phyloP scores from a whole-genome alignment of 30 jellyfish, hydroid and myxozoan species.

The Aurelia coerulea region DNA sequence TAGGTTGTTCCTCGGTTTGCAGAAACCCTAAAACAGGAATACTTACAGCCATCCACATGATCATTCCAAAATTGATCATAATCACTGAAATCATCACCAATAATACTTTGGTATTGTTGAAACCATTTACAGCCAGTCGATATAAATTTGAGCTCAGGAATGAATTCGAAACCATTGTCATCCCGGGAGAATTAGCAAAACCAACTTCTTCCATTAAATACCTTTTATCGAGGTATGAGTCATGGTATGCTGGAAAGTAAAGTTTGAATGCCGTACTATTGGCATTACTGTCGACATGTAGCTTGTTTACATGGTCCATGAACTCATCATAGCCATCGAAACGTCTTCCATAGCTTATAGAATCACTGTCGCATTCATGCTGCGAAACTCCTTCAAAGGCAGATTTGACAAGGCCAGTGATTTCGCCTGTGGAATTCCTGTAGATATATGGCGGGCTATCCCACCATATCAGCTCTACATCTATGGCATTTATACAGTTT shows the following conservation, averaged over 20 bases:
- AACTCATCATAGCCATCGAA: constrained; percentile 17
- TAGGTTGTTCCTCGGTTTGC: too few species aligned
- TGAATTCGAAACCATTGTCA: constrained; percentile 40
- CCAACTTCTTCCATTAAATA: constrained; percentile 21
- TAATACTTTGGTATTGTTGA: background rate
- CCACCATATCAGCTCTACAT: constrained; percentile 44
- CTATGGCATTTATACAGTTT: background rate
- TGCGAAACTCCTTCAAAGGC: background rate
- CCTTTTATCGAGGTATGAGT: background rate
- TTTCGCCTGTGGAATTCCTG: background rate
- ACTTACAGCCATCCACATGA: constrained; percentile 55
- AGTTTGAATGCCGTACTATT: constrained; percentile 3
- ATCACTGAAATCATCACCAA: background rate
- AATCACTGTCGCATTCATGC: background rate
- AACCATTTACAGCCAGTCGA: constrained; percentile 30
- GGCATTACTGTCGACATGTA: background rate
- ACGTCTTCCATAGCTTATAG: background rate
- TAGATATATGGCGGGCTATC: constrained; percentile 48
- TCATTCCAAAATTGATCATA: constrained; percentile 36
- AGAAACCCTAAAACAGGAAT: too few species aligned
- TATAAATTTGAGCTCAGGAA: constrained; percentile 28
- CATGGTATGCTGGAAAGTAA: constrained; percentile 46
- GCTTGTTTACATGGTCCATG: background rate
- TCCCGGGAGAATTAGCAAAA: constrained; percentile 49
- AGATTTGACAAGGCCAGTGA: background rate